These are phyloP conservation scores for Malacoraja senta DNA, from an alignment of 2,797 vertebrate species.

Conservation along the genomic window DNA sequence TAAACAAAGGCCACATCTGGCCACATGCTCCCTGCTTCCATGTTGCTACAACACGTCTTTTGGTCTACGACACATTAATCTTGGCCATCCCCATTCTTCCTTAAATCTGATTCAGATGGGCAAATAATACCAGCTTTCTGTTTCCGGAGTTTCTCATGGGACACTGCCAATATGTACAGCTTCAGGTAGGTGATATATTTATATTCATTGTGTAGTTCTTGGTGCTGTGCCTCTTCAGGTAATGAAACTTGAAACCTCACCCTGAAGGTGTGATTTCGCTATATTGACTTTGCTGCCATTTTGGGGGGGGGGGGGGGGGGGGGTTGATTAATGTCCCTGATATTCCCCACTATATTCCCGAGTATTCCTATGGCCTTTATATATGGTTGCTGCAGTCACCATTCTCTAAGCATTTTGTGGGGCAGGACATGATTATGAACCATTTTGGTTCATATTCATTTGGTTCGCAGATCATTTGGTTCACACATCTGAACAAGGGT, in stretches of 20 bases:
- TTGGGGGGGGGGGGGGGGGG: too few species aligned
- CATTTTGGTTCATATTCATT: too few species aligned
- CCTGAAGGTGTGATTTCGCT: not conserved
- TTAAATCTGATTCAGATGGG: constrained; percentile 73
- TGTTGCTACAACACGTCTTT: not conserved
- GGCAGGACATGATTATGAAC: too few species aligned
- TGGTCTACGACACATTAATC: constrained; percentile 43
- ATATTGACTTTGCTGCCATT: not conserved
- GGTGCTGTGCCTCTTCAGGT: too few species aligned
- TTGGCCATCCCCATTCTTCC: constrained; percentile 43
- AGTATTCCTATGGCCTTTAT: not conserved
- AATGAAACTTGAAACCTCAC: too few species aligned
- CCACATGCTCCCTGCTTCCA: not conserved
- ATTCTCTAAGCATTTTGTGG: too few species aligned
- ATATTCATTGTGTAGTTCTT: not conserved
- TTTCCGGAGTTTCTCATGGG: constrained; percentile 90
- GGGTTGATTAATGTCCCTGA: not conserved
- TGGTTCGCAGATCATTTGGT: too few species aligned
- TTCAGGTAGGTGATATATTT: constrained; percentile 71
- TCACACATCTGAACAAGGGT: too few species aligned
- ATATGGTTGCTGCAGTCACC: too few species aligned
- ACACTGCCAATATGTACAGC: constrained; percentile 84
- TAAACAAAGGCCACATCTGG: not conserved
- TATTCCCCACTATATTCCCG: not conserved
- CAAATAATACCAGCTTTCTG: constrained; percentile 79